Base-by-base conservation (phyloP, 2,113 vertebrate genomes). In the Alouatta palliata region DNA sequence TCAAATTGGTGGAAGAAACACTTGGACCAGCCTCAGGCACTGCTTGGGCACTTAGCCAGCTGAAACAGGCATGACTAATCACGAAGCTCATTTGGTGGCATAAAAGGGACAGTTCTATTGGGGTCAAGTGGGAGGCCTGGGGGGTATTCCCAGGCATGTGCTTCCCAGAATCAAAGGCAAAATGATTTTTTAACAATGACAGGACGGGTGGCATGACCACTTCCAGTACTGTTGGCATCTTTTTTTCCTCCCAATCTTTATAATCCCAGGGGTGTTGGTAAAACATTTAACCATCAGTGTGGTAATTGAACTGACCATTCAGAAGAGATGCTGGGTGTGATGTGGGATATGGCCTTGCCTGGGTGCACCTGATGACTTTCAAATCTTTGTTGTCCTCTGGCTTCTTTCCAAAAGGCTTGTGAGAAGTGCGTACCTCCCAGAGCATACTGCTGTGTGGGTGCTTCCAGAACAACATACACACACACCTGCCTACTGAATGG, bases 1-100 rank as follows among this genome's bases (percentile, higher is more conserved):
- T 95, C 88, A 92, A 70, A 91, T 79, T 83, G 90, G 95, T 94
- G 76, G 81, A 94, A 95, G 88, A 96, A 97, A 96, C 47, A 82
- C 73, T 95, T 83, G 96, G 90, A 84, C 85, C 66, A 75, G 96
- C 94, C 85, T 85, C 85, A 49, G 95, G 84, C 84, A 19, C 87
- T 76, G 64, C 75, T 52, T 87, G 81, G 97, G 87, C 85, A 75
- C 87, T 56, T 71, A 76, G 92, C 95, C 96, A 94, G 81, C 81
- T 35, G 94, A 91, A 88, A 49, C 0, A 14, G 89, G 94, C 77
- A 87, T 93, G 90, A 95, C 97, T 91, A 95, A 97, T 97, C 79
- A 54, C 0, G 19, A 82, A 91, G 79, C 92, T 89, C 80, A 66
- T 96, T 97, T 91, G 94, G 88, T 95, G 85, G 71, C 85, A 40